Evolutionary conservation across 2,888 invertebrate genomes (phyloP).

Genomic region (Hemithea aestivaria): DNA sequence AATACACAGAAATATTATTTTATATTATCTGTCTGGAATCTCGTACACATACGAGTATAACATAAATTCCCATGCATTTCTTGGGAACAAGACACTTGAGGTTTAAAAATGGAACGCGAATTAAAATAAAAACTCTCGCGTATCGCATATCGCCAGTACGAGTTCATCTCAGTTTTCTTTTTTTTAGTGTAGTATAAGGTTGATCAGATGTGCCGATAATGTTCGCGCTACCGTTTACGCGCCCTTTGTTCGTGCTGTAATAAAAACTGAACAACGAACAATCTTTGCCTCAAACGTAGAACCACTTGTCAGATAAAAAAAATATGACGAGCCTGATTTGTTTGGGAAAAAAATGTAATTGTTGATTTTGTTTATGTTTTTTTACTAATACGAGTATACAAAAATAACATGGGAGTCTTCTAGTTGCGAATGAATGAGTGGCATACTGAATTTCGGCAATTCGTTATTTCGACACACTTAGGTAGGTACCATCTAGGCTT

Average conservation of each 20-base stretch:
- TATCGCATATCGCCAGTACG: slow-evolving; percentile 61
- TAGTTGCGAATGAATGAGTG: too few relatives aligned
- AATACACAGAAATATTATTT: too few relatives aligned
- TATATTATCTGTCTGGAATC: too few relatives aligned
- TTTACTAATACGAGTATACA: too few relatives aligned
- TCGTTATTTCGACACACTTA: too few relatives aligned
- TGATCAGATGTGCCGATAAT: slow-evolving; percentile 72
- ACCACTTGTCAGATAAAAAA: slow-evolving; percentile 62
- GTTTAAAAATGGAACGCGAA: slow-evolving; percentile 43
- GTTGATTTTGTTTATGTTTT: too few relatives aligned
- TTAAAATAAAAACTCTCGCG: slow-evolving; percentile 42
- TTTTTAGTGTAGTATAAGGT: slow-evolving; percentile 58
- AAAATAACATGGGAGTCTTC: too few relatives aligned
- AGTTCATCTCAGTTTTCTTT: slow-evolving; percentile 53
- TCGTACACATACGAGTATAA: too few relatives aligned
- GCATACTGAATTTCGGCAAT: too few relatives aligned
- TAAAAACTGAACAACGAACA: slow-evolving; percentile 75
- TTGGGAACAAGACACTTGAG: slow-evolving; percentile 53
- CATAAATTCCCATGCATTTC: slow-evolving; percentile 22
- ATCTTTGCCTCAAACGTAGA: slow-evolving; percentile 62
- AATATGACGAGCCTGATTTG: slow-evolving; percentile 17
- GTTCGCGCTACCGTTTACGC: slow-evolving; percentile 72
- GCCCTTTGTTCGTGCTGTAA: slow-evolving; percentile 67
- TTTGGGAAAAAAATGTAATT: slow-evolving; percentile 6
- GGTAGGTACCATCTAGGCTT: too few relatives aligned